phyloP scores from a whole-genome alignment of 1,140 invertebrate genomes.

The Lepidotrigona ventralis region DNA sequence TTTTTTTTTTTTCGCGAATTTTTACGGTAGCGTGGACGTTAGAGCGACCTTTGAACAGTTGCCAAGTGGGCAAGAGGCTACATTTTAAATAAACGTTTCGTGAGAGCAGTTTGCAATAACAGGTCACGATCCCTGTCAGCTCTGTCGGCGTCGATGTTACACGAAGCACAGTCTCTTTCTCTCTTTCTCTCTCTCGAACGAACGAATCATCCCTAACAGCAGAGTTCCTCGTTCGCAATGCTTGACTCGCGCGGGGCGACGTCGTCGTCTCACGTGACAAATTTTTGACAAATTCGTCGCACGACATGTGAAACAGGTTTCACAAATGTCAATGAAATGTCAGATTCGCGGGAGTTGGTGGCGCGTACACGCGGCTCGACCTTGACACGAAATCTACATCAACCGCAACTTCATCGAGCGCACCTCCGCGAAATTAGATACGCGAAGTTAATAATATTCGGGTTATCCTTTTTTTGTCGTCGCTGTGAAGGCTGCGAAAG shows the following conservation, averaged over 20 bases:
- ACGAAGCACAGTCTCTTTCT: background rate
- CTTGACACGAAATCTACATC: slow-evolving; percentile 64
- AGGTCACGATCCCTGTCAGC: slow-evolving; percentile 25
- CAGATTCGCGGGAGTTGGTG: slow-evolving; percentile 52
- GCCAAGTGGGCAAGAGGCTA: slow-evolving; percentile 60
- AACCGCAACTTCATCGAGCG: slow-evolving; percentile 8
- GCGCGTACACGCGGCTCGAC: slow-evolving; percentile 57
- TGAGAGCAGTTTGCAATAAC: slow-evolving; percentile 28
- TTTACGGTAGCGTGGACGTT: slow-evolving; percentile 27
- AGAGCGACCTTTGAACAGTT: slow-evolving; percentile 67
- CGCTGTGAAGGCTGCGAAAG: background rate
- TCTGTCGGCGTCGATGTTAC: background rate
- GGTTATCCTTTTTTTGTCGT: background rate
- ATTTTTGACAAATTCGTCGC: slow-evolving; percentile 5
- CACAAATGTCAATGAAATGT: slow-evolving; percentile 27
- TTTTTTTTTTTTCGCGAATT: slow-evolving; percentile 34
- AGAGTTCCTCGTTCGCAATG: background rate
- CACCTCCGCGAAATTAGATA: slow-evolving; percentile 46
- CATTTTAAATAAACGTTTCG: slow-evolving; percentile 67
- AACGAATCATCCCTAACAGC: background rate
- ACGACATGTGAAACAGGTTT: background rate
- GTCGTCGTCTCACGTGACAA: slow-evolving; percentile 1
- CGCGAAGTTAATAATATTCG: background rate
- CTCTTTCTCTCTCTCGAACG: background rate
- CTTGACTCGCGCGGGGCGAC: background rate